Evolutionary conservation across 2,888 invertebrate species (phyloP), one percentile per base, ranked within the genome.

Genomic region (Tenthredo scrophulariae): DNA sequence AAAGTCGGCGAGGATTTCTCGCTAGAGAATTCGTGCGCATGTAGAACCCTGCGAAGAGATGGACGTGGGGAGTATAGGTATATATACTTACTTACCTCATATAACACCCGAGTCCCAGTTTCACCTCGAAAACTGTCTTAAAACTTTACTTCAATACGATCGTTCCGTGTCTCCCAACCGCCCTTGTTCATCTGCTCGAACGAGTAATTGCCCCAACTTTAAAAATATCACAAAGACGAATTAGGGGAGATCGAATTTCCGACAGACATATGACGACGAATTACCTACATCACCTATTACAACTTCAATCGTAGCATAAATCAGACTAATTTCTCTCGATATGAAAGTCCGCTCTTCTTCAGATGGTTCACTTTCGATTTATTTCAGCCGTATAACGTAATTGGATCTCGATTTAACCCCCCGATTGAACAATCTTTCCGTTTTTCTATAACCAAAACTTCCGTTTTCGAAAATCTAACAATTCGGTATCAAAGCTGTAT

Each of bases 1-100:
- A 83, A 83, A 67, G 67, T 83, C 70, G 33, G 29, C 43, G 22
- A 80, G 80, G 67, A 70, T 83, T 83, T 43, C 83, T 67, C 18
- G 83, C 43, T 22, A 67, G 58, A 58, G 79, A 79, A 33, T 26
- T 15, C 13, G 37, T 37, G 58, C 18, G 37, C 13, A 18, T n/a
- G 26, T 22, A 22, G 37, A 37, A 18, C 9, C 15, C 10, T 43
- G 43, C 72, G 10, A 2, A 74, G 15, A 74, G 33, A 67, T 29
- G 33, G 67, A 62, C 54, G n/a, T n/a, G 3, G 46, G 46, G 15
- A 46, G 13, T 46, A 15, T 46, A 15, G 54, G 54, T 54, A 54
- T 54, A 50, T 50, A 18, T 46, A 50, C 40, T 10, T 43, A 54
- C 5, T 22, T 62, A 26, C 62, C 62, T 26, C 62, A 26, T 62